Evolutionary conservation across 2,113 vertebrate species (phyloP).

Genomic region (Toxostoma redivivum): DNA sequence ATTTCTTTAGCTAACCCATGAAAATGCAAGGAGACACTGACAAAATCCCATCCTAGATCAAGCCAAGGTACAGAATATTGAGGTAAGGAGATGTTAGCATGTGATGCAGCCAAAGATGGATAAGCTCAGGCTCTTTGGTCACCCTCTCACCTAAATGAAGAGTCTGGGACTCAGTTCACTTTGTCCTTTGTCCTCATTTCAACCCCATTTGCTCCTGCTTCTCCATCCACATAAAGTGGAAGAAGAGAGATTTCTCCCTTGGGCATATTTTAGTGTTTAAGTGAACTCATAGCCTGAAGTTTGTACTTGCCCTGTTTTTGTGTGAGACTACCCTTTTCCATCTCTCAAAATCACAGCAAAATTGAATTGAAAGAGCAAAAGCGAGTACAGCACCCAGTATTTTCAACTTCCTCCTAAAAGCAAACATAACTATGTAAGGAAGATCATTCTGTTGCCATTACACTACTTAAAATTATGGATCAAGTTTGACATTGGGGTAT

Average conservation of each 20-base stretch:
- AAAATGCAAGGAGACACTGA: not conserved
- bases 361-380: not conserved
- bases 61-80: not conserved
- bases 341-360: not conserved
- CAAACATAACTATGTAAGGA: not conserved
- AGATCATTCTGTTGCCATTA: not conserved
- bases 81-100: not conserved
- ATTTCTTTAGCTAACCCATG: not conserved
- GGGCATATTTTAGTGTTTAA: not conserved
- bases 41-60: not conserved
- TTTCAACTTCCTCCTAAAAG: not conserved
- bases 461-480: not conserved
- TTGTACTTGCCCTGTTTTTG: not conserved
- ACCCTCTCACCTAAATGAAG: not conserved
- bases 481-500: not conserved
- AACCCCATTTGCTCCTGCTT: not conserved
- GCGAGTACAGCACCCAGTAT: not conserved
- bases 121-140: rapidly evolving
- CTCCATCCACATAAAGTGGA: not conserved
- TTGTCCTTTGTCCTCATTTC: not conserved
- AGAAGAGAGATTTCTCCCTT: not conserved
- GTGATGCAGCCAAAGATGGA: not conserved
- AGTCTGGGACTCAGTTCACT: not conserved
- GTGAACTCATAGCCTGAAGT: not conserved
- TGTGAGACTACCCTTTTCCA: not conserved